A percentile compares a stretch with the other conserved stretches of the same genome.
Conservation (phyloP, 2,113 vertebrate species). For the Mobula hypostoma region DNA sequence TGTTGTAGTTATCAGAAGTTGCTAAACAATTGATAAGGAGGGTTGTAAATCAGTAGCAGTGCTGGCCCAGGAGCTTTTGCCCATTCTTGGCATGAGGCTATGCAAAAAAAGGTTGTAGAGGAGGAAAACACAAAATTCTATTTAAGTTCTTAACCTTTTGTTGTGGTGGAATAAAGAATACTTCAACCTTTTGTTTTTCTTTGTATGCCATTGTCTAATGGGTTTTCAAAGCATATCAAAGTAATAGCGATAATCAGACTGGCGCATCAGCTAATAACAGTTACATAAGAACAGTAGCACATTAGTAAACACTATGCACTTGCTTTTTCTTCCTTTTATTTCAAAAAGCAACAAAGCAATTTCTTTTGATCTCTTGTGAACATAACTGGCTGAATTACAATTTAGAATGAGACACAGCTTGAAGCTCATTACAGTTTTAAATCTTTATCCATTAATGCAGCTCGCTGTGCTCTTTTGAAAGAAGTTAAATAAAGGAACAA, state of each 20-base stretch:
- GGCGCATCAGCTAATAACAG: background rate
- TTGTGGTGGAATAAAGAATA: background rate
- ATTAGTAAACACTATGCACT: background rate
- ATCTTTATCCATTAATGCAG: background rate
- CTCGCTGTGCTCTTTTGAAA: background rate
- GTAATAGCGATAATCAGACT: slow-evolving; percentile 1
- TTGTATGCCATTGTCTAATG: background rate
- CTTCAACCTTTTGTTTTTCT: background rate
- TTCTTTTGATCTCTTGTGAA: slow-evolving; percentile 30
- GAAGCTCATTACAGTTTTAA: slow-evolving; percentile 14
- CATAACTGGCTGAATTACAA: background rate
- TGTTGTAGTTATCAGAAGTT: background rate
- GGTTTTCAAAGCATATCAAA: background rate
- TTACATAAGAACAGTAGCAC: background rate
- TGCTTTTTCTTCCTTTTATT: background rate
- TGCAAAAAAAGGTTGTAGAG: background rate
- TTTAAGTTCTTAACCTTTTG: background rate
- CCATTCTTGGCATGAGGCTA: background rate
- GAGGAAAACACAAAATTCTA: background rate
- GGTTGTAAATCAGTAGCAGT: background rate
- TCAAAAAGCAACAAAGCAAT: background rate
- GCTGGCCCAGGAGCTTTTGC: background rate
- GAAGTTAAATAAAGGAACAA: background rate
- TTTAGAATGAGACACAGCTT: background rate
- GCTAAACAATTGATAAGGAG: background rate